Evolutionary conservation across 2,797 vertebrate genomes (phyloP), one percentile per base, ranked within the genome.

Genomic region (Chanos chanos): DNA sequence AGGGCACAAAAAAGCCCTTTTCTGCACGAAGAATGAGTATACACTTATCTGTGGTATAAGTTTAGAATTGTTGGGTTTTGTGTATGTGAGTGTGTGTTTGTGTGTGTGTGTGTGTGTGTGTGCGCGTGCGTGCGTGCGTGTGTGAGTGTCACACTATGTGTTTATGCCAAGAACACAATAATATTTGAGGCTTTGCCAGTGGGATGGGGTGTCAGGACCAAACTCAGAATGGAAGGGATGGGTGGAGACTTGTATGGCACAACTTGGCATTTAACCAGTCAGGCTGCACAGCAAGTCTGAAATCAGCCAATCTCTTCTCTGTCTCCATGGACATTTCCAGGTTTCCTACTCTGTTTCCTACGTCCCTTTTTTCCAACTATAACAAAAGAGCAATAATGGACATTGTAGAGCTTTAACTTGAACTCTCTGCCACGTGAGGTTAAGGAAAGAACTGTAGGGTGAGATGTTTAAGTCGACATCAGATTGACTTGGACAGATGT

Each of bases 121-220:
- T 76, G 71, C n/a, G 80, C 53, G 8, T 77, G 67, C 56, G 53
- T 59, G 59, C 69, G 68, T 71, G 71, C 48, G n/a, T n/a, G n/a
- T n/a, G n/a, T n/a, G n/a, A n/a, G n/a, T n/a, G n/a, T n/a, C n/a
- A n/a, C n/a, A n/a, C n/a, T n/a, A n/a, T 75, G 67, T 65, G 81
- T 77, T 79, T 86, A 89, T 87, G 90, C 87, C 86, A 93, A 90
- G 87, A 89, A 87, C 80, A 83, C 85, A 82, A 80, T 28, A 68
- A 80, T 89, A 88, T 87, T 85, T 85, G 81, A 77, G 84, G 83
- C 77, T 43, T 87, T 77, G 83, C 86, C 75, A 67, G 79, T 86
- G 84, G 84, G 79, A n/a, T n/a, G 65, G 78, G 85, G 77, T 87
- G 82, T 87, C 84, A 86, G 86, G 89, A 92, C 91, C 89, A 92